Conservation (phyloP, 2,113 vertebrate species). For the Hepsetus odoe region DNA sequence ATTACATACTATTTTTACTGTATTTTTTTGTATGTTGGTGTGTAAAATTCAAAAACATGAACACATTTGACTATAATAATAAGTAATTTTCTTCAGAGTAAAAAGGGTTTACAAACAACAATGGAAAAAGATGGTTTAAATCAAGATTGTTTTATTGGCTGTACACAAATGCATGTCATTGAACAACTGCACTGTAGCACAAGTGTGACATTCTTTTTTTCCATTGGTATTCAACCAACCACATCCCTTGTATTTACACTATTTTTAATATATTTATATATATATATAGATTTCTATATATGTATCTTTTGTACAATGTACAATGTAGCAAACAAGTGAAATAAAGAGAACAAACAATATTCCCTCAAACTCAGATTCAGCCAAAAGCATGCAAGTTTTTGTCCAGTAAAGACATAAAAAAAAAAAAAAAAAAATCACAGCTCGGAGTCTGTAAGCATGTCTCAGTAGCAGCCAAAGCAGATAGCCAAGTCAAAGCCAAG, state of each 20-base stretch:
- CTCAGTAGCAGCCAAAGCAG: conserved; percentile 52
- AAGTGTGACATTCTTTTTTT: conserved; percentile 69
- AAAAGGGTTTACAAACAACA: background rate
- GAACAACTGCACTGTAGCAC: conserved; percentile 70
- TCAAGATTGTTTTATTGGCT: conserved; percentile 55
- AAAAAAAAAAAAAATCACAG: conserved; percentile 58
- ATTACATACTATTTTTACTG: no score
- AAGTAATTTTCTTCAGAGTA: no score
- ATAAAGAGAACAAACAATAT: conserved; percentile 60
- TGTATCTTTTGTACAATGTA: conserved; percentile 76
- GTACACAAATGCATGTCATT: conserved; percentile 59
- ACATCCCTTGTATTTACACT: conserved; percentile 72
- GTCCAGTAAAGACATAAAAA: conserved; percentile 61
- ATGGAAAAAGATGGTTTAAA: background rate
- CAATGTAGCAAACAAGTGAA: conserved; percentile 69
- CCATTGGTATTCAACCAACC: conserved; percentile 69
- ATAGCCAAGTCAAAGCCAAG: conserved; percentile 54
- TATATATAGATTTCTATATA: conserved; percentile 64
- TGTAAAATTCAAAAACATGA: no score
- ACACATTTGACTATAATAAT: no score
- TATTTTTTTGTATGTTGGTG: no score
- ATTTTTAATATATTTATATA: conserved; percentile 68
- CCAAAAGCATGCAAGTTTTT: conserved; percentile 71
- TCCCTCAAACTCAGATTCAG: conserved; percentile 56
- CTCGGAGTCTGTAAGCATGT: conserved; percentile 44